These are phyloP conservation scores for Temnothorax nylanderi DNA, from an alignment of 1,140 invertebrate species.

Conservation along the genomic window DNA sequence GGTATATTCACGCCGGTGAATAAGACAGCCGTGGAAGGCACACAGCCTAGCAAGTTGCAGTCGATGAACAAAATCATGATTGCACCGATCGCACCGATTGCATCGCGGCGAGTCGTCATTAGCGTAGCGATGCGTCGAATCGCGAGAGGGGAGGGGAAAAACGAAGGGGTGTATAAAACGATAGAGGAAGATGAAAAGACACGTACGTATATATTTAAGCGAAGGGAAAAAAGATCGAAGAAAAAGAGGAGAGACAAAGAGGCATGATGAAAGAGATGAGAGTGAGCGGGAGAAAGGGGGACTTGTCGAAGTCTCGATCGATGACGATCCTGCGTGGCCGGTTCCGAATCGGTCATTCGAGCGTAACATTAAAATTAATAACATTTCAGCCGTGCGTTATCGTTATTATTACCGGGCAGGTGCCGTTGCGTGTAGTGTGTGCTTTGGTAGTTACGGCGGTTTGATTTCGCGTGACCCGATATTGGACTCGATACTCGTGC, in stretches of 20 bases:
- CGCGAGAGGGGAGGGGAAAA: neutral
- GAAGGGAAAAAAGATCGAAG: neutral
- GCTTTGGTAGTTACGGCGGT: slow-evolving; percentile 79
- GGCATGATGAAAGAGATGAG: neutral
- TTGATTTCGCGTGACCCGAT: slow-evolving; percentile 81
- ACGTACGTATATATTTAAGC: slow-evolving; percentile 45
- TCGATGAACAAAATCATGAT: slow-evolving; percentile 62
- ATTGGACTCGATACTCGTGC: slow-evolving; percentile 66
- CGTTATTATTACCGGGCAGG: slow-evolving; percentile 74
- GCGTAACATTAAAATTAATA: slow-evolving; percentile 74
- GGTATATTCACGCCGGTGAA: neutral
- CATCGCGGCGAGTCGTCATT: slow-evolving; percentile 63
- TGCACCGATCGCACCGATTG: slow-evolving; percentile 59
- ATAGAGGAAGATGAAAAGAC: slow-evolving; percentile 45
- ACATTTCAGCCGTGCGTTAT: slow-evolving; percentile 69
- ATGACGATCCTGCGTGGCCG: neutral
- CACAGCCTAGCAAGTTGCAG: slow-evolving; percentile 43
- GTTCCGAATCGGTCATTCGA: slow-evolving; percentile 11
- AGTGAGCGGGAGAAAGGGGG: neutral
- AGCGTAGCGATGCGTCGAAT: slow-evolving; percentile 34
- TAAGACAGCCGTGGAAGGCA: slow-evolving; percentile 1
- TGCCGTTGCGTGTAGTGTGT: slow-evolving; percentile 67
- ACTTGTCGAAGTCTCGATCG: slow-evolving; percentile 8
- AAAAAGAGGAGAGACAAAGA: neutral
- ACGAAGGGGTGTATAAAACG: slow-evolving; percentile 26